Evolutionary conservation across 1,140 invertebrate genomes (phyloP).

Genomic region (Procambarus clarkii): DNA sequence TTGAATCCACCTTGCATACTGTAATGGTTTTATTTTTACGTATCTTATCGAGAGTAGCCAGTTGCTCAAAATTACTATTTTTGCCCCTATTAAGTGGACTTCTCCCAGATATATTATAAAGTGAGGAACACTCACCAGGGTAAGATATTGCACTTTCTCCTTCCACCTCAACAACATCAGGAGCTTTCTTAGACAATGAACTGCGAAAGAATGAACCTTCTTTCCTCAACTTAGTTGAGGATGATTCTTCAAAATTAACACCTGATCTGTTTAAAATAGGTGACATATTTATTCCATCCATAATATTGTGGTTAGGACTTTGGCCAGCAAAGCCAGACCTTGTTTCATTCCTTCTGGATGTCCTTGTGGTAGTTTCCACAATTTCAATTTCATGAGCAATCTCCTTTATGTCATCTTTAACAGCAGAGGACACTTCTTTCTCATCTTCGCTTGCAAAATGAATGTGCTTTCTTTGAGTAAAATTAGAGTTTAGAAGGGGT

Average conservation of each 20-base stretch:
- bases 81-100: not conserved
- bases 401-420: not conserved
- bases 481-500: slow-evolving; percentile 19
- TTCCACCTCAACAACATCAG: slow-evolving; percentile 1
- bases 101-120: not conserved
- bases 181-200: not conserved
- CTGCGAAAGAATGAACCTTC: not conserved
- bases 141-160: not conserved
- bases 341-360: not conserved
- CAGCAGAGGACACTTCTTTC: not conserved
- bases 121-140: not conserved
- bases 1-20: slow-evolving; percentile 26
- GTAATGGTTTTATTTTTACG: slow-evolving; percentile 39
- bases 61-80: slow-evolving; percentile 20
- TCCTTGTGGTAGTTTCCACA: not conserved
- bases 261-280: not conserved
- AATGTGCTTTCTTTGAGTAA: slow-evolving; percentile 20
- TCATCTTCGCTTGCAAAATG: slow-evolving; percentile 29
- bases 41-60: slow-evolving; percentile 30
- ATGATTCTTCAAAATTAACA: not conserved
- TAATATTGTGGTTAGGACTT: not conserved
- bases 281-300: not conserved
- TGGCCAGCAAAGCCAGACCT: not conserved
- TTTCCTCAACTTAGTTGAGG: not conserved
- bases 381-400: slow-evolving; percentile 16